phyloP scores from a whole-genome alignment of 2,888 invertebrate species.

The Chymomyza caudatula region DNA sequence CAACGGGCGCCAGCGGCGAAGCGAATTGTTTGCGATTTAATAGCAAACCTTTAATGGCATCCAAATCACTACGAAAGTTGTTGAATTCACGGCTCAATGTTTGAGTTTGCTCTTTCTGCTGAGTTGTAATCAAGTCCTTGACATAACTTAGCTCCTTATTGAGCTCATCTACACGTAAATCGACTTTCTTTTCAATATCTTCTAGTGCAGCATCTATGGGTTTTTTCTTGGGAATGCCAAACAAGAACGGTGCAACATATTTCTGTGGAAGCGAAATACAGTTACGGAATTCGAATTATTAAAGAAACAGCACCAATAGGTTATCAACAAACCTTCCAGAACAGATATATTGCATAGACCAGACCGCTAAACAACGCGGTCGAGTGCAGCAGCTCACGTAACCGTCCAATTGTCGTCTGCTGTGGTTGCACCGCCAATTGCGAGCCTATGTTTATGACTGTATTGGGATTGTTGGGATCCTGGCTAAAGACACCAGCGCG shows the following conservation, averaged over 20 bases:
- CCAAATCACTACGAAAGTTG: slow-evolving; percentile 84
- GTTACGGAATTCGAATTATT: not conserved
- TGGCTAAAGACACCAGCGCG: slow-evolving; percentile 79
- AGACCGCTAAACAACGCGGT: slow-evolving; percentile 87
- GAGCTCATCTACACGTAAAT: slow-evolving; percentile 81
- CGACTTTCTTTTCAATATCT: slow-evolving; percentile 84
- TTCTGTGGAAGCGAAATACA: slow-evolving; percentile 77
- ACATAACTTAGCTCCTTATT: slow-evolving; percentile 83
- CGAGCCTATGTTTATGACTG: slow-evolving; percentile 75
- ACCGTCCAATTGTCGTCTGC: slow-evolving; percentile 78
- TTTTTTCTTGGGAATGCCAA: slow-evolving; percentile 83
- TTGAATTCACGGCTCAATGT: slow-evolving; percentile 81
- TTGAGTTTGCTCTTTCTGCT: slow-evolving; percentile 75
- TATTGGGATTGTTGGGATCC: slow-evolving; percentile 72
- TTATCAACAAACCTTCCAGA: slow-evolving; percentile 85
- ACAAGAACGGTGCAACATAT: slow-evolving; percentile 83
- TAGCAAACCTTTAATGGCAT: slow-evolving; percentile 86
- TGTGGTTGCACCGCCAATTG: slow-evolving; percentile 64
- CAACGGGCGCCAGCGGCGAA: slow-evolving; percentile 81
- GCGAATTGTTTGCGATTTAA: slow-evolving; percentile 90
- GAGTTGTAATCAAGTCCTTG: slow-evolving; percentile 82
- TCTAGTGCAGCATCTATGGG: slow-evolving; percentile 83
- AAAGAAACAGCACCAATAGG: not conserved
- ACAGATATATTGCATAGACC: slow-evolving; percentile 87
- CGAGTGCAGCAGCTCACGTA: slow-evolving; percentile 85